Evolutionary conservation across 2,888 invertebrate species (phyloP), one percentile per base, ranked within the genome.

Genomic region (Temnothorax unifasciatus): DNA sequence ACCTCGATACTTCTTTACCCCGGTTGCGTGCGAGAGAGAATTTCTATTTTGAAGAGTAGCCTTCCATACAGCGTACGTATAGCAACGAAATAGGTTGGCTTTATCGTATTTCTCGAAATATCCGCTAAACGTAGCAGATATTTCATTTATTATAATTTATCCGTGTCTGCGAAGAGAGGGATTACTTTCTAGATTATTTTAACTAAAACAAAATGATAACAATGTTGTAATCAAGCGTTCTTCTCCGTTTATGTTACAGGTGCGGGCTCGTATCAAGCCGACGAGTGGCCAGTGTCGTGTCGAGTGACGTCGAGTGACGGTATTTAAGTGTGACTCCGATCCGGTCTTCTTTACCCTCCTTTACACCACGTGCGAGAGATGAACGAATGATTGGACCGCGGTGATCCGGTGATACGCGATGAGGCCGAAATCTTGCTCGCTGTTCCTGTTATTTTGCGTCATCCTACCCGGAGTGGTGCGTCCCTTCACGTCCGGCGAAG

Each of bases 361-460:
- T 25, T 8, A 9, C 52, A 41, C 29, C 83, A 61, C 82, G 47
- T 13, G 47, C 29, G 63, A 89, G 93, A 92, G 86, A 93, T 93
- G 94, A 91, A 92, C 93, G 94, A 94, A 93, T 94, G 93, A 92
- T 89, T 85, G 83, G 84, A 89, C 86, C 88, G 85, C 73, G 84
- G 90, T 90, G 91, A 91, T 86, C 88, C 88, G 69, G 69, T 77
- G 68, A 88, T 91, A 69, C 93, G 94, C 93, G 91, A 94, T 94
- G 94, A 94, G 93, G 93, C 93, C 93, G 92, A 93, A 94, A 93
- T 92, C 92, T 92, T 93, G 92, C 90, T 88, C 90, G 89, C 90
- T 93, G 90, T 92, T 94, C 88, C 90, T 94, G 89, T 87, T 92
- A 86, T 92, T 93, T 90, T 94, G 92, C 92, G 90, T 92, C 85